Evolutionary conservation across 2,888 invertebrate genomes (phyloP).

Genomic region (Proisotoma minuta): DNA sequence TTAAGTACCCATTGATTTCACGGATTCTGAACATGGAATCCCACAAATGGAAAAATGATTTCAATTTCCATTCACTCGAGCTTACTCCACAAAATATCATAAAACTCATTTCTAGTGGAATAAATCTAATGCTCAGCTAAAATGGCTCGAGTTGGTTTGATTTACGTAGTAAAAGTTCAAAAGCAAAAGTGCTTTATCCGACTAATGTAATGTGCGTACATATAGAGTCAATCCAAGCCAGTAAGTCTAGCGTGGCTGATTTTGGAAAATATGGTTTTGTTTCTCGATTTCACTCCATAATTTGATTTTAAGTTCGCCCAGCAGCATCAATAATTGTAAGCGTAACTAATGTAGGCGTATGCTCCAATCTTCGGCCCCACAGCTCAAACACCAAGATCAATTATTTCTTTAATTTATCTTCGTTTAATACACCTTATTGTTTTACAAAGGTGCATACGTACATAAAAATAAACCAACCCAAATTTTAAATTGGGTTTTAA

Average conservation of each 20-base stretch:
- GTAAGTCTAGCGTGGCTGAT: background rate
- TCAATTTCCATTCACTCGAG: constrained; percentile 8
- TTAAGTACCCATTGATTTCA: no score
- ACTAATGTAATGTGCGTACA: background rate
- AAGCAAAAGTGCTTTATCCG: constrained; percentile 1
- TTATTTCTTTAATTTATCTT: constrained; percentile 3
- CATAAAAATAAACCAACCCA: no score
- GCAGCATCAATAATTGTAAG: no score
- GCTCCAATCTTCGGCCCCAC: background rate
- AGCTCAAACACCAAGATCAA: background rate
- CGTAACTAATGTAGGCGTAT: constrained; percentile 4
- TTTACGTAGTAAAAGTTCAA: constrained; percentile 8
- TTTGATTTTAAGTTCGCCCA: background rate
- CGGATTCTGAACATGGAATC: constrained; percentile 10
- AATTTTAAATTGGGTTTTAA: no score
- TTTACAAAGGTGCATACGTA: no score
- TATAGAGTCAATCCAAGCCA: background rate
- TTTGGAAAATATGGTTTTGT: background rate
- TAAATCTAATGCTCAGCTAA: background rate
- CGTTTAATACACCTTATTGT: no score
- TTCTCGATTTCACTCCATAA: background rate
- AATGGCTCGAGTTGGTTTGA: constrained; percentile 1
- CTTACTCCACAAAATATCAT: background rate
- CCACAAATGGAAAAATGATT: constrained; percentile 5
- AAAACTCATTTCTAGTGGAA: background rate